Evolutionary conservation across 2,888 invertebrate species (phyloP).

Genomic region (Perizoma affinitatum): DNA sequence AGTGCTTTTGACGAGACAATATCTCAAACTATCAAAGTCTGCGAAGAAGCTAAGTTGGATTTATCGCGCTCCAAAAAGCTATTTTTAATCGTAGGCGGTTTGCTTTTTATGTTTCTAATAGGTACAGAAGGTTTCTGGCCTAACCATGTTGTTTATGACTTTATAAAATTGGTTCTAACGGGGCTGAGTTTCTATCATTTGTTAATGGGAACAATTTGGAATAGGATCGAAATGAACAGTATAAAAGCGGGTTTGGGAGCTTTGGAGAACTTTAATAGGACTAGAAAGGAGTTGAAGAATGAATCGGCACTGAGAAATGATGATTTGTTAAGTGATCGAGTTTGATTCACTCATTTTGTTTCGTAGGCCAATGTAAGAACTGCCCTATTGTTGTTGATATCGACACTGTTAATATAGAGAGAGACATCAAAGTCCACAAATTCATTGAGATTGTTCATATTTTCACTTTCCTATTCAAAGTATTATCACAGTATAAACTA

Average conservation of each 20-base stretch:
- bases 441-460: too few relatives aligned
- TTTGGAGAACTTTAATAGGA: slow-evolving; percentile 84
- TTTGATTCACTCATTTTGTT: not conserved
- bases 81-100: slow-evolving; percentile 78
- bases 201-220: slow-evolving; percentile 93
- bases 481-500: too few relatives aligned
- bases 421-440: too few relatives aligned
- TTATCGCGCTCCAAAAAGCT: slow-evolving; percentile 78
- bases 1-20: slow-evolving; percentile 65
- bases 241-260: slow-evolving; percentile 89
- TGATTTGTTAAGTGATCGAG: not conserved
- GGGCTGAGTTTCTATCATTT: slow-evolving; percentile 87
- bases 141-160: slow-evolving; percentile 76
- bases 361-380: too few relatives aligned
- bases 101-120: slow-evolving; percentile 80
- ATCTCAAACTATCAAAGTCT: slow-evolving; percentile 84
- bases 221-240: slow-evolving; percentile 91
- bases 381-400: too few relatives aligned
- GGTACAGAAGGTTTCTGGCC: slow-evolving; percentile 79
- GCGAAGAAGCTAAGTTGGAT: slow-evolving; percentile 80
- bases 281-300: slow-evolving; percentile 44
- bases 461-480: too few relatives aligned
- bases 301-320: slow-evolving; percentile 19
- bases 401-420: too few relatives aligned
- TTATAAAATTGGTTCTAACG: slow-evolving; percentile 86